Evolutionary conservation across 2,113 vertebrate genomes (phyloP), one percentile per base, ranked within the genome.

Genomic region (Nestor notabilis): DNA sequence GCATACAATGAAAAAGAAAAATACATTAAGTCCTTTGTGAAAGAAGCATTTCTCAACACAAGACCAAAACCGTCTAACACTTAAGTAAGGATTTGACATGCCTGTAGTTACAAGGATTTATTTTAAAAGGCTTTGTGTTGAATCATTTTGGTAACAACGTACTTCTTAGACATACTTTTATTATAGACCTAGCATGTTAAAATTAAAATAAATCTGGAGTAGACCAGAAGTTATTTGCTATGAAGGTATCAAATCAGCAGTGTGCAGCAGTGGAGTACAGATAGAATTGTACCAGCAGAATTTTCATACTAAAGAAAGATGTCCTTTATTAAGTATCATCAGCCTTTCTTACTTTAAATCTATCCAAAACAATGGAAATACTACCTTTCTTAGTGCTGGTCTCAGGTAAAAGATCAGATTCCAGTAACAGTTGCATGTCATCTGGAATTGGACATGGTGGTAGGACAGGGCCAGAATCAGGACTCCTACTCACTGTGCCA

Each of bases 401-500:
- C 43, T 98, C 98, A 9, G 87, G 44, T 2, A 47, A 82, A 23
- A 5, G 24, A 29, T 97, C 97, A 4, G 37, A 68, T 78, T 95
- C 97, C 33, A 43, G 23, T 44, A 96, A 94, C 5, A 9, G 7
- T 1, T 3, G 43, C 11, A 9, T 35, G 47, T 37, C 53, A 47
- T 10, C 27, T 89, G 14, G 12, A 92, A 49, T 37, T 52, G 52
- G 14, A 83, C 53, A 47, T 13, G 91, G 47, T 64, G 97, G 96
- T 82, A 96, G 91, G 25, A 99, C 93, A 39, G 98, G 98, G 47
- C 98, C 98, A n/a, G 99, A 98, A 90, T 99, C 98, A 6, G 98
- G 98, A 90, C 99, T 99, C 41, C 44, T 98, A 96, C 98, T 99
- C 47, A 99, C 98, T 7, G 99, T 94, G 12, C 99, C 99, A 80